These are phyloP conservation scores for Brienomyrus longianalis DNA, from an alignment of 2,113 vertebrate species.

Conservation along the genomic window DNA sequence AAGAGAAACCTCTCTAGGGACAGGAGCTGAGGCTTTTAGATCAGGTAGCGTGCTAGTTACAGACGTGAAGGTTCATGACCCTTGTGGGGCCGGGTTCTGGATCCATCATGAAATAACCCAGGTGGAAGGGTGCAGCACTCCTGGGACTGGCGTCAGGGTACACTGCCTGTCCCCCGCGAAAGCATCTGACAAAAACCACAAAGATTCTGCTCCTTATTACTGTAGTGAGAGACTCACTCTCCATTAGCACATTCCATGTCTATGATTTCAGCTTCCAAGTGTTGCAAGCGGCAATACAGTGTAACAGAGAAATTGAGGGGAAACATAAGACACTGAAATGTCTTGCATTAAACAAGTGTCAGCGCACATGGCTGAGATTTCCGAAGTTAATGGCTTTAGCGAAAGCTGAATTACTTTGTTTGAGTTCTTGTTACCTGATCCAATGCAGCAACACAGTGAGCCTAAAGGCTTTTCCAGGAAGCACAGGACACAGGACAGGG, in stretches of 20 bases:
- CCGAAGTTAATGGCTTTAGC: background rate
- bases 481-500: background rate
- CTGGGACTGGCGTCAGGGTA: background rate
- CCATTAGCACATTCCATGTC: no score
- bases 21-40: background rate
- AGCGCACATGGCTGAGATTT: background rate
- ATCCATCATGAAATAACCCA: background rate
- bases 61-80: background rate
- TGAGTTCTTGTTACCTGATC: background rate
- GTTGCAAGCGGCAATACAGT: background rate
- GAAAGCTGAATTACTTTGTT: background rate
- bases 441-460: background rate
- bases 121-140: background rate
- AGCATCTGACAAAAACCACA: background rate
- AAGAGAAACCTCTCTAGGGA: background rate
- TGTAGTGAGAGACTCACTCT: background rate
- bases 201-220: background rate
- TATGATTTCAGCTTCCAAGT: no score
- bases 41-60: background rate
- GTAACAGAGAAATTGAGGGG: background rate
- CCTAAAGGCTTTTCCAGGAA: background rate
- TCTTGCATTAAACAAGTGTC: background rate
- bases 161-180: background rate
- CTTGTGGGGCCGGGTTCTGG: background rate
- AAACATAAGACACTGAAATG: background rate